Base-by-base conservation (phyloP, 2,888 invertebrate genomes). In the Dexiosoma caninum region DNA sequence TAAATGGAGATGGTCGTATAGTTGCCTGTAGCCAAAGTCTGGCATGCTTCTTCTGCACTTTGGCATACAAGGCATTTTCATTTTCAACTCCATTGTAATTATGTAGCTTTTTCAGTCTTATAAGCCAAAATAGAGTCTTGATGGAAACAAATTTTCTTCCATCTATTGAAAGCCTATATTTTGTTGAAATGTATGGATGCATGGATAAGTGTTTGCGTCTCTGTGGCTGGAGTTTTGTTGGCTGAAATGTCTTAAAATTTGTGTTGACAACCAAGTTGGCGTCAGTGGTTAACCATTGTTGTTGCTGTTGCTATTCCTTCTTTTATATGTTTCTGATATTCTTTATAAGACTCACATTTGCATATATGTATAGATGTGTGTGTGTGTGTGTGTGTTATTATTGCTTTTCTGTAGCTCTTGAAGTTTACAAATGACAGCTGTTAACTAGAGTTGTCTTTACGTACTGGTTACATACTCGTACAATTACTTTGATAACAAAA, bases 261-360 rank as follows among this genome's bases (percentile, higher is more conserved):
- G 79, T 79, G 75, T 75, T 79, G 79, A 79, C 79, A 75, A 79
- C 70, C 70, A 75, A 64, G 79, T 79, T 79, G 79, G 79, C 79
- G 79, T 79, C 79, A 79, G 75, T 70, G 75, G 79, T 79, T 70
- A 75, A 70, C 79, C 70, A 70, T 69, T 70, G 72, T 57, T 78
- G 77, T 46, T 66, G 53, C 12, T 51, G 59, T 32, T 60, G 53
- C 23, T 14, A n/a, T n/a, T 23, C 21, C 14, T 46, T 51, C 10
- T n/a, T 35, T 16, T 49, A 27, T n/a, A 23, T 57, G 51, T 16
- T 64, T 16, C 23, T 32, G 10, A 14, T 37, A 9, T 21, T 42
- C 10, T 51, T 14, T 59, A 46, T 27, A 37, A 23, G 37, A 51
- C 46, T n/a, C n/a, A n/a, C n/a, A n/a, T n/a, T n/a, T n/a, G n/a